These are phyloP conservation scores for Tetropium fuscum DNA, from an alignment of 2,888 invertebrate species.

Conservation along the genomic window DNA sequence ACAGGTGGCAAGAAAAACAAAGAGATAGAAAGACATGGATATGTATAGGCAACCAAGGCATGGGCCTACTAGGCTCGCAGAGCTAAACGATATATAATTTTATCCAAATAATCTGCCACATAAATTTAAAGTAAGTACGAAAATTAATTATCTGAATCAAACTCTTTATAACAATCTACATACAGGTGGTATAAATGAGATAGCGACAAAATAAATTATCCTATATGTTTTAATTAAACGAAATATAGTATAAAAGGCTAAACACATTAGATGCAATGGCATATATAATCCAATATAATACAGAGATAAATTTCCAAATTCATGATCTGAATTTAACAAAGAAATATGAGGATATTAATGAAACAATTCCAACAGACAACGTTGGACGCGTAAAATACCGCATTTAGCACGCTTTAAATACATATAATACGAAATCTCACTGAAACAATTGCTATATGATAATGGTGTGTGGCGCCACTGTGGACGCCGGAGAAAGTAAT, in stretches of 20 bases:
- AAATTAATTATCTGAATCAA: no score
- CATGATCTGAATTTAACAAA: conserved; percentile 39
- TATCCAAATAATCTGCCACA: no score
- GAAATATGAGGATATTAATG: conserved; percentile 46
- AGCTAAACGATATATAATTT: no score
- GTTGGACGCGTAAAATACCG: conserved; percentile 48
- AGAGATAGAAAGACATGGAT: no score
- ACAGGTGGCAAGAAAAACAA: no score
- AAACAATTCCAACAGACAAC: conserved; percentile 52
- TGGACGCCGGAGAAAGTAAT: conserved; percentile 53
- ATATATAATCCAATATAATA: conserved; percentile 36
- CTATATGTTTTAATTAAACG: neutral
- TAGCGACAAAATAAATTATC: no score
- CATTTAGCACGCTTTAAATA: conserved; percentile 51
- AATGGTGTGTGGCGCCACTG: conserved; percentile 51
- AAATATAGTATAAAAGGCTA: conserved; percentile 3
- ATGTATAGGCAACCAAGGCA: no score
- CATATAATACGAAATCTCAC: conserved; percentile 48
- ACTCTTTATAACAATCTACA: no score
- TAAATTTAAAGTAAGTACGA: no score
- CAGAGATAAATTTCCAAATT: conserved; percentile 38
- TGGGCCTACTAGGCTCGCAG: no score
- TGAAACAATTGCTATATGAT: conserved; percentile 48
- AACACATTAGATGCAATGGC: conserved; percentile 20
- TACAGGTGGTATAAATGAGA: no score